Base-by-base conservation (phyloP, 2,113 vertebrate genomes). In the Telmatochromis brachygnathus region DNA sequence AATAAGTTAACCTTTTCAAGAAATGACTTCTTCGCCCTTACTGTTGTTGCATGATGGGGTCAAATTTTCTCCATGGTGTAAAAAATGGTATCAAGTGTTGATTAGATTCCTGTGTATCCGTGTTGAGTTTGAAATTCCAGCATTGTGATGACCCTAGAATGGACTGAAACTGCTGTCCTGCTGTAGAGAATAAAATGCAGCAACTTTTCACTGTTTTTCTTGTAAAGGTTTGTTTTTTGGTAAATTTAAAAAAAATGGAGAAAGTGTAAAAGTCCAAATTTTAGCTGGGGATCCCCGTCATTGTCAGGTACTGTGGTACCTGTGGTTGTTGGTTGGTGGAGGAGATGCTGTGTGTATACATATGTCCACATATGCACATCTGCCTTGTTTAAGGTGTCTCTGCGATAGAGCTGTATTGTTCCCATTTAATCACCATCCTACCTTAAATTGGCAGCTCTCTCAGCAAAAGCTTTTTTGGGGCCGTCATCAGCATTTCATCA, bases 401-500 rank as follows among this genome's bases (percentile, higher is more conserved):
- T 30, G 42, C 3, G 23, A 75, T 28, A 42, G 15, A 89, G 85
- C 83, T 28, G 53, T 47, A 70, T 81, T 84, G 47, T 85, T 87
- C 65, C 75, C 39, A 6, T 70, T 86, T 85, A 81, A 85, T 89
- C 85, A 73, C 55, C 89, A 60, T 49, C 55, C 75, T 82, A 53
- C 42, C 35, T 84, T 77, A 89, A 87, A 91, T 62, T 89, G 89
- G 51, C 84, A 86, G 87, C 87, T 84, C 28, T 87, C 73, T 89
- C 55, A 39, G 82, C 19, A 35, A 89, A 81, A 53, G 73, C 82
- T 77, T 77, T 82, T 90, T 83, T 81, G 88, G 80, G 81, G 53
- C 56, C 51, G 19, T 89, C 89, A 73, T 87, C 84, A 70, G 55
- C 83, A 60, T 89, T 92, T 90, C 60, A 85, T 87, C 89, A 84